Evolutionary conservation across 2,888 invertebrate genomes (phyloP), one percentile per base, ranked within the genome.

Genomic region (Uloborus plumipes): DNA sequence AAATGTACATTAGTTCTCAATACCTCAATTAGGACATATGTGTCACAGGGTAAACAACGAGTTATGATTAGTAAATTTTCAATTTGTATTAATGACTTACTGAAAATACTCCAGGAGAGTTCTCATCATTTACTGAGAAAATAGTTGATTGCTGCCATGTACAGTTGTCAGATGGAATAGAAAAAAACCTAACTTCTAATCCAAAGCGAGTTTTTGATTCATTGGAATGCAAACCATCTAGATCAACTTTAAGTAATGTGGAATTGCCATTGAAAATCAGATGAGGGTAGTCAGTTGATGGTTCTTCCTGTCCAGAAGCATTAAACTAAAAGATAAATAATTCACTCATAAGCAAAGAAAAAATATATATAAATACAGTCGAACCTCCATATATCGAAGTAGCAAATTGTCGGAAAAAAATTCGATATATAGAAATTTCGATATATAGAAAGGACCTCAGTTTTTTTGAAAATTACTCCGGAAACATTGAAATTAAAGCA

Each of bases 61-160:
- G 9, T 39, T 6, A 39, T 6, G 55, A 55, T 18, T 55, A 20
- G 4, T 55, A 6, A 55, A n/a, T 53, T 53, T 59, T 22, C 22
- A 59, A 59, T 15, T 16, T 62, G n/a, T 31, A 64, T 18, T 49
- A 64, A 47, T 59, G 14, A 62, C 62, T 74, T 70, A 81, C 80
- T n/a, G 80, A 64, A 70, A 81, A 81, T 31, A 81, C 61, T 31
- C 80, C 80, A 13, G 80, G 80, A 7, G 80, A 81, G 70, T 51
- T 58, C 47, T 81, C 80, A 64, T 81, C 80, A 81, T 73, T 81
- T n/a, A 81, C 58, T 26, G 74, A 64, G 4, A 58, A 64, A 20
- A 4, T 31, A 14, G 31, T 18, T 31, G 47, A 20, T n/a, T 6
- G n/a, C 39, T 70, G 64, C 55, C 80, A 81, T 13, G 62, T 59